These are phyloP conservation scores for Hirundo rustica DNA, from an alignment of 2,797 vertebrate species.

Conservation along the genomic window DNA sequence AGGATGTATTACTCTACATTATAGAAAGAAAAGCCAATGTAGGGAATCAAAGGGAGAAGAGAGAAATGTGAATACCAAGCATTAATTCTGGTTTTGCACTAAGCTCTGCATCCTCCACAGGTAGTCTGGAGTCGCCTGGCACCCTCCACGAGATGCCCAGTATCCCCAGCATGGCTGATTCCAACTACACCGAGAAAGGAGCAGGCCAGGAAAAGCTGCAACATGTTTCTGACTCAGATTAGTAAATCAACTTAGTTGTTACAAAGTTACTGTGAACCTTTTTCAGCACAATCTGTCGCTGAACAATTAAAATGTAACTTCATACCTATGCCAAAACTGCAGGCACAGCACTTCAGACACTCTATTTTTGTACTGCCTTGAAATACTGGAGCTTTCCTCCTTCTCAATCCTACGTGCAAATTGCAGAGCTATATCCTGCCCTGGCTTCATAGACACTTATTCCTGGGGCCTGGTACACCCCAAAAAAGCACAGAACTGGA, in stretches of 20 bases:
- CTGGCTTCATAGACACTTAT: neutral
- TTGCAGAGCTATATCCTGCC: neutral
- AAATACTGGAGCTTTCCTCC: neutral
- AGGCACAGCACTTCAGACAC: neutral
- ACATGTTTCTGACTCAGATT: neutral
- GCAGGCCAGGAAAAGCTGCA: neutral
- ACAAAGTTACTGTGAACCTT: neutral
- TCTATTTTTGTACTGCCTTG: neutral
- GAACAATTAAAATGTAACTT: neutral
- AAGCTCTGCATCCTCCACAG: neutral
- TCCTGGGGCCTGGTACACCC: neutral
- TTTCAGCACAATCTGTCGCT: neutral
- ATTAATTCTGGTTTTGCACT: neutral
- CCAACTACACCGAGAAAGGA: neutral
- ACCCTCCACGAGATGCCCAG: neutral
- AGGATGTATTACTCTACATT: neutral
- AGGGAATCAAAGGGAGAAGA: neutral
- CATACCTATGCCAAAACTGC: neutral
- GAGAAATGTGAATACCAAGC: neutral
- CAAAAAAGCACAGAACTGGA: neutral
- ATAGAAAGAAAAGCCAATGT: neutral
- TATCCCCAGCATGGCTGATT: neutral
- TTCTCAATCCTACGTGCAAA: neutral
- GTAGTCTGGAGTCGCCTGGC: rapidly evolving
- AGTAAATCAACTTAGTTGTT: neutral